phyloP scores from a whole-genome alignment of 1,140 invertebrate species.

The Philopotamus ludificatus region DNA sequence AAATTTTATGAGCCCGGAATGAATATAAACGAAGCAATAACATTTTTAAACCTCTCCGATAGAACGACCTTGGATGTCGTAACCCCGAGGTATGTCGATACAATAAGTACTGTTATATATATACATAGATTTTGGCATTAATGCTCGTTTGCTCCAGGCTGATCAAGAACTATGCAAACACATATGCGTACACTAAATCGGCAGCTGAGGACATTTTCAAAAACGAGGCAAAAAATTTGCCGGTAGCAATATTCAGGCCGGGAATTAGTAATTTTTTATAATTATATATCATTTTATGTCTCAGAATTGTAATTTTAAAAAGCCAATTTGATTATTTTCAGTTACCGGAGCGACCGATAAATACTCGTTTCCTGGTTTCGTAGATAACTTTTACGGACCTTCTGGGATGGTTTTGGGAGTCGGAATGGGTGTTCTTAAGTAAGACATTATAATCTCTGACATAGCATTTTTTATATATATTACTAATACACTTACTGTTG shows the following conservation, averaged over 20 bases:
- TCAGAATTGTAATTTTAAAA: neutral
- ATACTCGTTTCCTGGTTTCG: constrained; percentile 2
- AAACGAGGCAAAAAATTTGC: constrained; percentile 6
- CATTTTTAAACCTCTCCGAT: neutral
- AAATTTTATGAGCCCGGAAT: neutral
- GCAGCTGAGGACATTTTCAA: constrained; percentile 4
- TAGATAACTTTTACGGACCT: constrained; percentile 6
- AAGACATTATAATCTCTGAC: no score
- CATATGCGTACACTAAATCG: constrained; percentile 13
- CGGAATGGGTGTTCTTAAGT: constrained; percentile 1
- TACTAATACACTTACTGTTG: neutral
- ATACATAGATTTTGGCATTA: neutral
- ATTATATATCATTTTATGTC: neutral
- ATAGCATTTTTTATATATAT: neutral
- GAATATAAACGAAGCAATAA: neutral
- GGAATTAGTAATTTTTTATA: constrained; percentile 6
- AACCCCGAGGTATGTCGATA: neutral
- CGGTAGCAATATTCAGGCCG: constrained; percentile 10
- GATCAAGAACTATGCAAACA: neutral
- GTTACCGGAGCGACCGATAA: neutral
- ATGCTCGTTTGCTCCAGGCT: constrained; percentile 1
- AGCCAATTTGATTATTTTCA: neutral
- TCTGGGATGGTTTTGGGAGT: neutral
- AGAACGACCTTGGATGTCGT: neutral
- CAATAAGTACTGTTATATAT: neutral